Percentiles rank a stretch among this genome's conserved stretches.
Evolutionary conservation across 2,888 invertebrate genomes (phyloP).

Genomic region (Dasysyrphus tricinctus): DNA sequence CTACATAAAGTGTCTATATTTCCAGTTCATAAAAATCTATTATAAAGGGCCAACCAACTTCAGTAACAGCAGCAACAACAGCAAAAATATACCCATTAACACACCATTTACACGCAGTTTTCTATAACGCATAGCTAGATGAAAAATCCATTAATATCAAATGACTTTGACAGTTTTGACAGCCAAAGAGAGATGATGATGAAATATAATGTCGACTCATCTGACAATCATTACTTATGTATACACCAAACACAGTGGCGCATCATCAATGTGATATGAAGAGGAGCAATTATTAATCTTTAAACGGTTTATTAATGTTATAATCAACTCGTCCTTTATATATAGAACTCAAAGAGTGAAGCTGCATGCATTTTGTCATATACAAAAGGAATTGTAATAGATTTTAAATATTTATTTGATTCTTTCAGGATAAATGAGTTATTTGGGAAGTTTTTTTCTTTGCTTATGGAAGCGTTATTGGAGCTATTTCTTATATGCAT

Average conservation of each 20-base stretch:
- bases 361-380: not conserved
- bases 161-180: conserved; percentile 74
- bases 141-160: conserved; percentile 72
- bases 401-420: conserved; percentile 1
- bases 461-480: too few relatives aligned
- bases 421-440: not conserved
- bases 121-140: conserved; percentile 26
- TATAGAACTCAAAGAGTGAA: not conserved
- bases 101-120: conserved; percentile 73
- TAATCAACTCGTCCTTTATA: conserved; percentile 56
- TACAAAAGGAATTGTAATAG: conserved; percentile 24
- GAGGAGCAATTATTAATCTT: conserved; percentile 73
- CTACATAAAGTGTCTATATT: not conserved
- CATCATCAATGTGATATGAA: conserved; percentile 53
- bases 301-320: conserved; percentile 69
- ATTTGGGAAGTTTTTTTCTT: not conserved
- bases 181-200: conserved; percentile 65
- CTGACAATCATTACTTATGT: conserved; percentile 65
- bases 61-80: not conserved
- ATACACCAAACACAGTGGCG: conserved; percentile 23
- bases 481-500: too few relatives aligned
- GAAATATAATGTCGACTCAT: conserved; percentile 67
- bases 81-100: conserved; percentile 42
- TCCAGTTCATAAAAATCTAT: conserved; percentile 38
- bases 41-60: not conserved